Evolutionary conservation across 2,113 vertebrate species (phyloP), one percentile per base, ranked within the genome.

Genomic region (Centrocercus urophasianus): DNA sequence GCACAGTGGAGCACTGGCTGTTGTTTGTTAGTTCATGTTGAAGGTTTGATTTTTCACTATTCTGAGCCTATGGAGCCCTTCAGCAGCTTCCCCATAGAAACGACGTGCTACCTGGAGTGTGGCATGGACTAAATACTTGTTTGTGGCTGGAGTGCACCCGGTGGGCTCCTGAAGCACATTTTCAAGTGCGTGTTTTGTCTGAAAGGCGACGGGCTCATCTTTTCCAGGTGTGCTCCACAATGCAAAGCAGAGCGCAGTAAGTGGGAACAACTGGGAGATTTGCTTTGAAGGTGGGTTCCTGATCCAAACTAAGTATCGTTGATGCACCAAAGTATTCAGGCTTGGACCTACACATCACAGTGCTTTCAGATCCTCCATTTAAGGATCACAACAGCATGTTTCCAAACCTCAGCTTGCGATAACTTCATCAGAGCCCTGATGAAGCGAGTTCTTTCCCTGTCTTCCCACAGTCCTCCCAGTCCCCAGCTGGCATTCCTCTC

Each of bases 41-140:
- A 85, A 82, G 21, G 19, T 42, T 65, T 59, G 27, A 22, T 54
- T 50, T 69, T 69, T 82, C 25, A 17, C 52, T 87, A 32, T 50
- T 70, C 47, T 61, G 38, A 56, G n/a, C 11, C 63, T 84, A 70
- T 73, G 47, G 24, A 74, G 66, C 30, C 27, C 28, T 28, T 83
- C 54, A 60, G 36, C 56, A 70, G 22, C 59, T 1, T 3, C 1
- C 0, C 9, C 27, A 5, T 0, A 2, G 38, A 60, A 66, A 32
- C 14, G 34, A 38, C 0, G 1, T 61, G 27, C 19, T 59, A 24
- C 20, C 34, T 82, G 36, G 61, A 70, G 32, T 11, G 3, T 32
- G 30, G 20, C 2, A 0, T 5, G 17, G 13, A 21, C 48, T 21
- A 4, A 66, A 24, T 6, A 3, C 4, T 15, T 1, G 1, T 36